Evolutionary conservation across 2,797 vertebrate species (phyloP).

Genomic region (Threskiornis aethiopicus): DNA sequence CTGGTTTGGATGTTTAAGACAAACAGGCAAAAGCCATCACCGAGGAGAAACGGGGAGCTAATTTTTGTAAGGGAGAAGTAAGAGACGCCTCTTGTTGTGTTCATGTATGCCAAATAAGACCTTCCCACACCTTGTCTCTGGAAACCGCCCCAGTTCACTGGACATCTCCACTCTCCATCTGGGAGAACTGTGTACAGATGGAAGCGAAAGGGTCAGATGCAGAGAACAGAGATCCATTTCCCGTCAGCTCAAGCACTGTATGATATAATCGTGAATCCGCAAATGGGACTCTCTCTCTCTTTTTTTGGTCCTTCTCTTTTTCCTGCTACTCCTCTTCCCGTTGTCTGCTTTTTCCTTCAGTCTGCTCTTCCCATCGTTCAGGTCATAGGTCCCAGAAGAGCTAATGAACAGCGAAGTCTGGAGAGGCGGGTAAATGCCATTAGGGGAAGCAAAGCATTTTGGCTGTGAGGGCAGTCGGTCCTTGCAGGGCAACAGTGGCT

Average conservation of each 20-base stretch:
- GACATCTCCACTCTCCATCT: conserved; percentile 49
- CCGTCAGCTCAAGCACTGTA: conserved; percentile 53
- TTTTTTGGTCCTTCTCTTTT: conserved; percentile 35
- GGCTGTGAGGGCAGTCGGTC: background rate
- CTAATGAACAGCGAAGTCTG: background rate
- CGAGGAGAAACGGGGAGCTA: conserved; percentile 24
- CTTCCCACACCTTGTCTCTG: conserved; percentile 14
- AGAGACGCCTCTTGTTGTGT: conserved; percentile 45
- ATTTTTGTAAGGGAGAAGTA: conserved; percentile 51
- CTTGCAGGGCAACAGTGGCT: background rate
- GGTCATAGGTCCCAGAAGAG: conserved; percentile 38
- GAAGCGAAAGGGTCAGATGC: conserved; percentile 49
- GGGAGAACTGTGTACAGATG: conserved; percentile 48
- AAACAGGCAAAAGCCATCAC: conserved; percentile 50
- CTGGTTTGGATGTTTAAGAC: conserved; percentile 20
- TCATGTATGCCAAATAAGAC: conserved; percentile 46
- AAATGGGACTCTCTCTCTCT: conserved; percentile 40
- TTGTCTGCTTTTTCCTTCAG: conserved; percentile 17
- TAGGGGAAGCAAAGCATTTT: background rate
- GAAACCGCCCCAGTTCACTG: conserved; percentile 55
- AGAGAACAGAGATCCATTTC: conserved; percentile 50
- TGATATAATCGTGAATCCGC: conserved; percentile 60
- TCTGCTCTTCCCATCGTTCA: background rate
- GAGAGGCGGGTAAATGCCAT: background rate
- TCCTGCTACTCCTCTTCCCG: background rate